These are phyloP conservation scores for Meteorus sp. DNA, from an alignment of 1,140 invertebrate genomes.

Conservation along the genomic window DNA sequence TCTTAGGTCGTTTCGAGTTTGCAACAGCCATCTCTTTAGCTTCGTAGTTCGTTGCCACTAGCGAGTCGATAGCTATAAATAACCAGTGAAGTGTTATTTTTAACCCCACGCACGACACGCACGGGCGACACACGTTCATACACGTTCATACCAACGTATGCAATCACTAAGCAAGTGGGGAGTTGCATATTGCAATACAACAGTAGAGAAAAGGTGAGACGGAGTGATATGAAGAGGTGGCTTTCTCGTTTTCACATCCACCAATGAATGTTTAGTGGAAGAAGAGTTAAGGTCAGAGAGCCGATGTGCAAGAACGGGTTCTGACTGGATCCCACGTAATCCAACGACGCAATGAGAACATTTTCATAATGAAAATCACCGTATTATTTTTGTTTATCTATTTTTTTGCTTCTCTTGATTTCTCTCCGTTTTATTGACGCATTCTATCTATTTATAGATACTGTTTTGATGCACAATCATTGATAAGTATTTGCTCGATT, in stretches of 20 bases:
- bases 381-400: neutral
- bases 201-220: neutral
- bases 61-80: constrained; percentile 48
- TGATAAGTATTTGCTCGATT: constrained; percentile 4
- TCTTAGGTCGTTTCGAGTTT: constrained; percentile 1
- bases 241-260: no score
- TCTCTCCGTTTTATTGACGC: neutral
- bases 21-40: neutral
- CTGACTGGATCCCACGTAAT: constrained; percentile 4
- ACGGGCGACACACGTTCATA: constrained; percentile 18
- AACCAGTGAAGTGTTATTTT: constrained; percentile 52
- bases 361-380: neutral
- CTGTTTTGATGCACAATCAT: constrained; percentile 8
- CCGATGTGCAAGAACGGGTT: constrained; percentile 1
- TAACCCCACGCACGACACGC: constrained; percentile 40
- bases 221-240: neutral
- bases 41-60: constrained; percentile 26
- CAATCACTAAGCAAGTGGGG: neutral
- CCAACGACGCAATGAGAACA: constrained; percentile 3
- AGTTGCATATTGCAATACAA: neutral
- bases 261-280: no score
- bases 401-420: no score
- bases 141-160: neutral
- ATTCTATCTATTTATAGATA: neutral
- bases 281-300: no score